Evolutionary conservation across 2,113 vertebrate species (phyloP).

Genomic region (Archilochus colubris): DNA sequence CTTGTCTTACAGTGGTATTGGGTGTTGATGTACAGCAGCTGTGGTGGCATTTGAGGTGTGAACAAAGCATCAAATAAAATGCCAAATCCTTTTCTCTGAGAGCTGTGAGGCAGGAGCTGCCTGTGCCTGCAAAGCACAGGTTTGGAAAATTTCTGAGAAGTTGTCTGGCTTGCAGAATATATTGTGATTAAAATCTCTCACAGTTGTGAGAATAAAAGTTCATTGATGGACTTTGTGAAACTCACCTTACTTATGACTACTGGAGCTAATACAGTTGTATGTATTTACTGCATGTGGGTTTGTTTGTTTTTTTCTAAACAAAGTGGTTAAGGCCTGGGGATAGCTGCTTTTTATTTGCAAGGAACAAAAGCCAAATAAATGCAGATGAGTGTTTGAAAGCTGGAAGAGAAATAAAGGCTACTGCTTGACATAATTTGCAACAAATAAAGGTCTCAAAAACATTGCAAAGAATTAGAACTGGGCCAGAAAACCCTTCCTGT

Average conservation of each 20-base stretch:
- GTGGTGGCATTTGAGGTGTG: neutral
- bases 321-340: neutral
- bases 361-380: neutral
- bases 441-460: neutral
- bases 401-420: neutral
- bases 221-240: neutral
- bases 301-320: neutral
- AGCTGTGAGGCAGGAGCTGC: neutral
- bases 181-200: rapidly evolving
- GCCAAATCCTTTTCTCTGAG: neutral
- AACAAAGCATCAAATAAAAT: neutral
- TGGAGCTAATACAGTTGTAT: neutral
- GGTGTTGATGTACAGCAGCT: neutral
- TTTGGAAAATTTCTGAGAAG: neutral
- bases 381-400: neutral
- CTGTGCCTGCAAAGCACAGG: neutral
- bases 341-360: neutral
- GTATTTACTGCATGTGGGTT: neutral
- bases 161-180: neutral
- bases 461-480: neutral
- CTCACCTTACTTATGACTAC: neutral
- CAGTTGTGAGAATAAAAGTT: neutral
- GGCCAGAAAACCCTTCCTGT: neutral
- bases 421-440: neutral
- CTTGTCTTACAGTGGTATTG: neutral